These are phyloP conservation scores for Tanypteryx hageni DNA, from an alignment of 2,888 invertebrate species.

Conservation along the genomic window DNA sequence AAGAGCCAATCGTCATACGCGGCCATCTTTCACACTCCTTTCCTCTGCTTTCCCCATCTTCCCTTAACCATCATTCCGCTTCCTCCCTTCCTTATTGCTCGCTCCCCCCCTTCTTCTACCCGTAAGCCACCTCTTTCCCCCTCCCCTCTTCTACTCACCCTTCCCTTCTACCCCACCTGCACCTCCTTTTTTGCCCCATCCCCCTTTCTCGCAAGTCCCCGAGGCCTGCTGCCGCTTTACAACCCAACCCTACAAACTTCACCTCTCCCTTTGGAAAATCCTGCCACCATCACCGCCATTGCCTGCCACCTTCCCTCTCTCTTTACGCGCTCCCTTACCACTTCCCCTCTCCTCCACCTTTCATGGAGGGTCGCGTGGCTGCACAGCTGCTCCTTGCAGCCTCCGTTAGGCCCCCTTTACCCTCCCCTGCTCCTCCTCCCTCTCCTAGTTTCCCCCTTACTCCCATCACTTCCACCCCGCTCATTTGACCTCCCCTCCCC, in stretches of 20 bases:
- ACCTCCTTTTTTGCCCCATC: not conserved
- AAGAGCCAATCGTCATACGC: not conserved
- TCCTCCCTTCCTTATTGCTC: not conserved
- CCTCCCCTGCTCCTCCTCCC: no score
- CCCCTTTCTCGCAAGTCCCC: not conserved
- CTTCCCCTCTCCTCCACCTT: not conserved
- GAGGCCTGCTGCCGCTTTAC: constrained; percentile 6
- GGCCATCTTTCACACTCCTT: constrained; percentile 18
- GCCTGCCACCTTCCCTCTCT: constrained; percentile 6
- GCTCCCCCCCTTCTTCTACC: not conserved
- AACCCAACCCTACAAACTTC: constrained; percentile 5
- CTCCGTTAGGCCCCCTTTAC: not conserved
- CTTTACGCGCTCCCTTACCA: no score
- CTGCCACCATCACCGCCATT: constrained; percentile 18
- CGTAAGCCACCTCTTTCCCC: not conserved
- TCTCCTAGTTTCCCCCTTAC: no score
- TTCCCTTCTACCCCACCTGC: constrained; percentile 30
- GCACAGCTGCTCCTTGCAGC: constrained; percentile 32
- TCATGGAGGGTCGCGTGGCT: constrained; percentile 22
- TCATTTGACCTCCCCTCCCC: not conserved
- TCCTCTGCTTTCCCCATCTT: not conserved
- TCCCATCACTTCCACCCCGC: no score
- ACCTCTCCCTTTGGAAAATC: constrained; percentile 6
- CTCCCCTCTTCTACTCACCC: not conserved
- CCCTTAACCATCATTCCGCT: no score